Conservation (phyloP, 1,140 invertebrate species). For the Procambarus virginalis region DNA sequence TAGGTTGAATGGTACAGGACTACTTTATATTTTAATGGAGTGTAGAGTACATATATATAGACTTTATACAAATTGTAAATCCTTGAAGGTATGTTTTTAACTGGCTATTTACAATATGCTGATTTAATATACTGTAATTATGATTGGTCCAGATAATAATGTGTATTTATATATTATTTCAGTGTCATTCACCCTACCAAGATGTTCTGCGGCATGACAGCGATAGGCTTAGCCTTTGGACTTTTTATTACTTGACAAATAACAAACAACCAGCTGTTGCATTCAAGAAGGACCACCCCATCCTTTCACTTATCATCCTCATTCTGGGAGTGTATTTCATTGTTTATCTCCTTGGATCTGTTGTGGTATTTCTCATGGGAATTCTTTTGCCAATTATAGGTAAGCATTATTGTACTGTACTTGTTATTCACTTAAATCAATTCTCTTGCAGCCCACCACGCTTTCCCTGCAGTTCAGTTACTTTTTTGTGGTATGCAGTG, state of each 20-base stretch:
- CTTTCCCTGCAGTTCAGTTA: no score
- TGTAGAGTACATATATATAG: no score
- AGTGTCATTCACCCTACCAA: slow-evolving; percentile 84
- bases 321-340: slow-evolving; percentile 80
- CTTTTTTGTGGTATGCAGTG: neutral
- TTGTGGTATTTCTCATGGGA: slow-evolving; percentile 84
- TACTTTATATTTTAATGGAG: no score
- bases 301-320: slow-evolving; percentile 79
- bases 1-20: no score
- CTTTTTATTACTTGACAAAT: slow-evolving; percentile 80
- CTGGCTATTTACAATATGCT: no score
- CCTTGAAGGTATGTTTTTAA: no score
- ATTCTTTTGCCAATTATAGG: slow-evolving; percentile 83
- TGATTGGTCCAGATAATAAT: neutral
- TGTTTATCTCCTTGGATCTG: slow-evolving; percentile 83
- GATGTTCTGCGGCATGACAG: slow-evolving; percentile 82
- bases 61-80: no score
- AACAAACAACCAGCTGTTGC: slow-evolving; percentile 78
- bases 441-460: no score
- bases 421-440: no score
- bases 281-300: slow-evolving; percentile 82
- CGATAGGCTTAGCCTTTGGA: slow-evolving; percentile 79
- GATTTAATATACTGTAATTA: no score
- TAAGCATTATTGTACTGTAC: slow-evolving; percentile 74
- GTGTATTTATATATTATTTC: neutral